Evolutionary conservation across 2,113 vertebrate genomes (phyloP), one percentile per base, ranked within the genome.

Genomic region (Cepphus grylle): DNA sequence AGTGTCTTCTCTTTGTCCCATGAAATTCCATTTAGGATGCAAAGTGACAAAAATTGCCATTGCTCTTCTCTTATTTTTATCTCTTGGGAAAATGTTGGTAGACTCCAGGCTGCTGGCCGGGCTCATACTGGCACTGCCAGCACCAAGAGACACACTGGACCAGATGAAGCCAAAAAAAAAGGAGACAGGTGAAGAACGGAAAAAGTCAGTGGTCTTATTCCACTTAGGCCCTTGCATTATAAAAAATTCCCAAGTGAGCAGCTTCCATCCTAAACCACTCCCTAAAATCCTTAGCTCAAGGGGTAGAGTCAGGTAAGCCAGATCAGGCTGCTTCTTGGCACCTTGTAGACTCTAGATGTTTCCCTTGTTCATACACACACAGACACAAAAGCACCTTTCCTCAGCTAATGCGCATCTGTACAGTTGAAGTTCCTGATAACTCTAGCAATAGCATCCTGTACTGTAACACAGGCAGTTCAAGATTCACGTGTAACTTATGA

Each of bases 1-100:
- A 96, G 52, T 89, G 78, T 95, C 65, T 83, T 90, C 77, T 81
- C 81, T 94, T 87, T 94, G 89, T 95, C 94, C 91, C 96, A 82
- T 32, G 78, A 94, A 91, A 96, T 95, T 93, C 78, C 71, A 15
- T 85, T 94, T 81, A 66, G 91, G 66, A 94, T 94, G 94, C 66
- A 93, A 95, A 94, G 70, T 93, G 93, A 83, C 82, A 88, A 95
- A 95, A 95, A 80, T 73, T 79, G 55, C 50, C 67, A 85, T 91
- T 94, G 70, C 5, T 10, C 7, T 82, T 73, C 53, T 82, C 42
- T 77, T 87, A 38, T 70, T 89, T 94, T 89, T 73, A 23, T 91
- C 29, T 84, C 81, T 90, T 82, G 71, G 66, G 73, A 82, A 88
- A 95, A 93, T 45, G 55, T 12, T 61, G 42, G 45, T 49, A 61